Evolutionary conservation across 2,888 invertebrate genomes (phyloP).

Genomic region (Campaea margaritaria): DNA sequence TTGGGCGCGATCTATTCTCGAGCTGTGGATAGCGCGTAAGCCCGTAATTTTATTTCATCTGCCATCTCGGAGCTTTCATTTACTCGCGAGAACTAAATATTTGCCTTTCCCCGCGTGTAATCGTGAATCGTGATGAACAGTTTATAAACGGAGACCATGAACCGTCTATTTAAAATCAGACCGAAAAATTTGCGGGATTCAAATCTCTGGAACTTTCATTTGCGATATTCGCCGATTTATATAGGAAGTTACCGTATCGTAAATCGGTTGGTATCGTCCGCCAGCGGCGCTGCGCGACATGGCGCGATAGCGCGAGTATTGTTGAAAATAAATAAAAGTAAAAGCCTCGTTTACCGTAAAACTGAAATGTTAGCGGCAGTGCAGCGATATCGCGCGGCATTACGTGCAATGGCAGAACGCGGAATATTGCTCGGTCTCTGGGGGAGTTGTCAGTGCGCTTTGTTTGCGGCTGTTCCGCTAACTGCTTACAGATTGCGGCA

Average conservation of each 20-base stretch:
- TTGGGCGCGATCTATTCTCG: too few relatives aligned
- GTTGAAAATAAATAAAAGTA: constrained; percentile 19
- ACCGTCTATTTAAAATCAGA: constrained; percentile 1
- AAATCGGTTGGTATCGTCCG: constrained; percentile 4
- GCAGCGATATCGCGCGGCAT: constrained; percentile 5
- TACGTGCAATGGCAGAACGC: constrained; percentile 5
- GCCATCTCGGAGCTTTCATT: neutral
- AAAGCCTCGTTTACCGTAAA: constrained; percentile 14
- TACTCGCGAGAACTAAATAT: constrained; percentile 8
- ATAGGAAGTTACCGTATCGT: neutral
- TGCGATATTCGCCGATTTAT: neutral
- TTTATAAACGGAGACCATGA: constrained; percentile 3
- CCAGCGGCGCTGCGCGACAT: constrained; percentile 5
- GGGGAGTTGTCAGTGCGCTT: constrained; percentile 1
- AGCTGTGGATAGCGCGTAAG: too few relatives aligned
- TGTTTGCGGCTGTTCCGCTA: constrained; percentile 6
- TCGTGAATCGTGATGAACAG: constrained; percentile 4
- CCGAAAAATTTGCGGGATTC: neutral
- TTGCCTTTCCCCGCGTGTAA: constrained; percentile 3
- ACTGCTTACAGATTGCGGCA: constrained; percentile 11
- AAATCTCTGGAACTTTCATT: neutral
- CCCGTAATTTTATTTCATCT: too few relatives aligned
- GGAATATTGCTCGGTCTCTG: neutral
- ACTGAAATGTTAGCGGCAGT: constrained; percentile 11
- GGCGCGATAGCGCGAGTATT: constrained; percentile 3